Base-by-base conservation (phyloP, 2,888 invertebrate species). In the Iphiclides podalirius region DNA sequence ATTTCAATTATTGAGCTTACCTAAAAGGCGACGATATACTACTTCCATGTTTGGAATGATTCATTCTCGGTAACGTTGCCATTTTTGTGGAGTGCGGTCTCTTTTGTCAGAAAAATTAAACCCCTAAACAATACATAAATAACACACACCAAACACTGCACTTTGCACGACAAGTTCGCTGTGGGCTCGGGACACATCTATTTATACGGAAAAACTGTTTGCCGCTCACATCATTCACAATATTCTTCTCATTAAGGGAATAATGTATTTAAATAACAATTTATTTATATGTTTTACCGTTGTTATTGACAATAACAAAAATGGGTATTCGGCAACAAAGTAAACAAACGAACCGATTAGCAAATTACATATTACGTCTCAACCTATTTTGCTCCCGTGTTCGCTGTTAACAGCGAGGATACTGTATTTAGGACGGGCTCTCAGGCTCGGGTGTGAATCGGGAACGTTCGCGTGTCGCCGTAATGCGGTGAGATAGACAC, bases 11-110 rank as follows among this genome's bases (percentile, higher is more conserved):
- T n/a, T n/a, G n/a, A n/a, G 14, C 15, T 14, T n/a, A 39, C 35
- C 39, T 43, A 11, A 42, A 49, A 17, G 33, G 33, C n/a, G 44
- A 44, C 7, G 83, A 62, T 58, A 82, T 66, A 59, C 59, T 67
- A 62, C 66, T 67, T 53, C 70, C 78, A 61, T 81, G 78, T 68
- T 81, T 87, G 48, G 85, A 75, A 62, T 66, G 72, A 61, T 81
- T 79, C 70, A 77, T 78, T 59, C 87, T 73, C 14, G 87, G 87
- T 66, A 88, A 79, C 57, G 87, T 88, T 66, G 87, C 87, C 87
- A 88, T 88, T 64, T 60, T 67, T 52, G 47, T n/a, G 17, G 52
- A 12, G 40, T 37, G 48, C 16, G 46, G 28, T 17, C 37, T 13
- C 6, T 20, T 51, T 37, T 36, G 16, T 9, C 20, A 42, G 4